A percentile compares a stretch with the other conserved stretches of the same genome.
Conservation (phyloP, 2,797 vertebrate species). For the Anas flavirostris region DNA sequence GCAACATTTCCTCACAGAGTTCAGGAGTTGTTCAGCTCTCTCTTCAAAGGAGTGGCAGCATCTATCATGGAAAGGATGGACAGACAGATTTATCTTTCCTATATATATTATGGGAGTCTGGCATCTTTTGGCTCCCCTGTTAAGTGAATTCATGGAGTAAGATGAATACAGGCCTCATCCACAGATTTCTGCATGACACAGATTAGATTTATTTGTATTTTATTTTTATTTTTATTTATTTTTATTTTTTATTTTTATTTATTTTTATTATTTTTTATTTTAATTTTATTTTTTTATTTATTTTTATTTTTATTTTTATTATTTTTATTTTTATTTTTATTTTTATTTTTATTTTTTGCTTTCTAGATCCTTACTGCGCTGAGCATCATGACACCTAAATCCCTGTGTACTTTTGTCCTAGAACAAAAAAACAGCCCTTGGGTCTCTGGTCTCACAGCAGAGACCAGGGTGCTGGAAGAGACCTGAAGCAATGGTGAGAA, state of each 20-base stretch:
- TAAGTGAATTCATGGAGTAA: not conserved
- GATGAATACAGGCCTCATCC: not conserved
- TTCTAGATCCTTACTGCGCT: not conserved
- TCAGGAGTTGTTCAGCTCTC: not conserved
- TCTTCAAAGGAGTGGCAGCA: not conserved
- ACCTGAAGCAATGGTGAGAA: not conserved
- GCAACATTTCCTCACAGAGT: not conserved
- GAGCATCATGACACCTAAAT: not conserved
- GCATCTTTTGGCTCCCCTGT: not conserved
- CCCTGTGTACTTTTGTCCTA: not conserved
- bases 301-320: too few species aligned
- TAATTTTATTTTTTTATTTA: too few species aligned
- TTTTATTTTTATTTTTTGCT: not conserved
- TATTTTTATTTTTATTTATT: too few species aligned
- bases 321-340: too few species aligned
- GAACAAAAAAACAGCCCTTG: not conserved
- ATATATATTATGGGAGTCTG: not conserved
- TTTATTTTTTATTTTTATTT: too few species aligned
- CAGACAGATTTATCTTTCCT: not conserved
- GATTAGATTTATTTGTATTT: not conserved
- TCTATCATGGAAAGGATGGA: accelerated
- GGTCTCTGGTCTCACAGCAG: not conserved
- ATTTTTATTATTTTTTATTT: too few species aligned
- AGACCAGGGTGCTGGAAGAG: not conserved
- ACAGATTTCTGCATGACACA: not conserved